These are phyloP conservation scores for Pogonocherus hispidulus DNA, from an alignment of 2,888 invertebrate genomes.

Conservation along the genomic window DNA sequence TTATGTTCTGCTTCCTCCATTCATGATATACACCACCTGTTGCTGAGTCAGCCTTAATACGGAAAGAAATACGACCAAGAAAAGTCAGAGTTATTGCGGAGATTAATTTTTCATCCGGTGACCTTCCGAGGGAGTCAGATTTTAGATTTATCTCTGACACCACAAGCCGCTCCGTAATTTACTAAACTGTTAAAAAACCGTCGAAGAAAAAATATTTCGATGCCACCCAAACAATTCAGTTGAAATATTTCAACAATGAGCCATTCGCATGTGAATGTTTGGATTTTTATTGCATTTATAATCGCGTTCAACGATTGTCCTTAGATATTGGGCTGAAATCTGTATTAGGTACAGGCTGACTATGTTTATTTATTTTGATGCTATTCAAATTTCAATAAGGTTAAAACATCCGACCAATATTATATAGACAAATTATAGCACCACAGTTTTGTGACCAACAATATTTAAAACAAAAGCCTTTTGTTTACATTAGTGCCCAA, in stretches of 20 bases:
- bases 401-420: too few relatives aligned
- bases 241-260: neutral
- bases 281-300: too few relatives aligned
- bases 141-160: neutral
- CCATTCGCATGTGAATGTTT: too few relatives aligned
- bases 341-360: too few relatives aligned
- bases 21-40: neutral
- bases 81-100: neutral
- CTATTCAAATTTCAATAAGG: too few relatives aligned
- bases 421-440: too few relatives aligned
- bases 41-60: neutral
- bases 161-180: neutral
- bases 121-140: neutral
- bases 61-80: neutral
- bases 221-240: neutral
- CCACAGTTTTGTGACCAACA: too few relatives aligned
- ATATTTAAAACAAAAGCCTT: too few relatives aligned
- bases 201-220: neutral
- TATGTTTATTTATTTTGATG: too few relatives aligned
- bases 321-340: too few relatives aligned
- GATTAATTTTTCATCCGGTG: neutral
- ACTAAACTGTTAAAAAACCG: neutral
- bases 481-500: too few relatives aligned
- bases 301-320: too few relatives aligned
- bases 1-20: neutral